Base-by-base conservation (phyloP, 2,113 vertebrate species). In the Hippocampus comes region DNA sequence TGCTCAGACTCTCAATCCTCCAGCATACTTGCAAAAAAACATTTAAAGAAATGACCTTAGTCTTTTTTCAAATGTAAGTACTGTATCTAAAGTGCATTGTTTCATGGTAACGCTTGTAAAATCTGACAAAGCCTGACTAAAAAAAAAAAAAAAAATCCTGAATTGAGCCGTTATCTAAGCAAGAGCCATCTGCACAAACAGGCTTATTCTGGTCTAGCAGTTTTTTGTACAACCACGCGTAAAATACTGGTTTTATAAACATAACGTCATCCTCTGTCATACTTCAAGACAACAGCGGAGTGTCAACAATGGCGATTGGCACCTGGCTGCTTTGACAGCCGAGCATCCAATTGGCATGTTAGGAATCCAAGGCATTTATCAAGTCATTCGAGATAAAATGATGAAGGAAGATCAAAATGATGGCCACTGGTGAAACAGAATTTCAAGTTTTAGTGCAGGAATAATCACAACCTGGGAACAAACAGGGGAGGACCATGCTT, bases 221-320 rank as follows among this genome's bases (percentile, higher is more conserved):
- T 64, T 72, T 78, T 74, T 55, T 74, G 81, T 56, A 80, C 87
- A 90, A 81, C 76, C 87, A 91, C 4, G 86, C 76, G 68, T 80
- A 73, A 88, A 88, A 73, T 65, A 85, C 43, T 59, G 66, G 64
- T 82, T 81, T 80, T 87, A 84, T 86, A 82, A 80, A 61, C 63
- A 51, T 78, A 64, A 76, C 73, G 53, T 48, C 60, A 77, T 80
- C 82, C 82, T 60, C 21, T 53, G 49, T 78, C 46, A 10, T 63
- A 12, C 63, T 43, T 64, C 9, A 43, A 74, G 55, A 78, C 69
- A 85, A 82, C 67, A 42, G 63, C 59, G 49, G 61, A 3, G 38
- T 27, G 66, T 82, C 71, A 69, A 73, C 68, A 73, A 38, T 41
- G 23, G 67, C 64, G 76, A 82, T 77, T 25, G 69, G 74, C 27